Percentiles rank a stretch among this genome's conserved stretches.
Evolutionary conservation across 2,113 vertebrate genomes (phyloP).

Genomic region (Brachyhypopomus occidentalis): DNA sequence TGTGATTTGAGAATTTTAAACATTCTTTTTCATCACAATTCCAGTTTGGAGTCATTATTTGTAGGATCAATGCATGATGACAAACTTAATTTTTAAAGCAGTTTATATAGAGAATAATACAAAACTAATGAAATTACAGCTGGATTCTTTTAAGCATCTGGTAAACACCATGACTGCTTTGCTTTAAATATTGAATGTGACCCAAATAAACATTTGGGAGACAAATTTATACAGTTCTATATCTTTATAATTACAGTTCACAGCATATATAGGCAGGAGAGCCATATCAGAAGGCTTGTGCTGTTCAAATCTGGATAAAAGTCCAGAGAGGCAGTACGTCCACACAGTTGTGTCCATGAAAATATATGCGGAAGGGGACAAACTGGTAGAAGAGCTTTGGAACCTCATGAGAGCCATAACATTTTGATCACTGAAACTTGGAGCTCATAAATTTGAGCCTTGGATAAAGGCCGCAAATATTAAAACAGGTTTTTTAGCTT

Average conservation of each 20-base stretch:
- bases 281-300: conserved; percentile 8
- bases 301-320: neutral
- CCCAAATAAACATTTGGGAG: conserved; percentile 4
- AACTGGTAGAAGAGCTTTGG: neutral
- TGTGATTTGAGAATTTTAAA: too few relatives aligned
- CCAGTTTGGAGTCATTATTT: too few relatives aligned
- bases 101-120: conserved; percentile 28
- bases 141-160: conserved; percentile 12
- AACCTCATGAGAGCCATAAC: neutral
- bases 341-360: conserved; percentile 8
- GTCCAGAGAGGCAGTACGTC: neutral
- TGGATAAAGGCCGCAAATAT: neutral
- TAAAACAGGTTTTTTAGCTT: neutral
- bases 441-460: neutral
- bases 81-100: neutral
- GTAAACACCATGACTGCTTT: neutral
- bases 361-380: neutral
- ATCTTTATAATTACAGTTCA: conserved; percentile 17
- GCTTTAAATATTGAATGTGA: neutral
- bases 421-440: neutral
- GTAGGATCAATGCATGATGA: too few relatives aligned
- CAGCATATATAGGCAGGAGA: conserved; percentile 20
- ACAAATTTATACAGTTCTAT: conserved; percentile 40
- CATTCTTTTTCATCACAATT: too few relatives aligned
- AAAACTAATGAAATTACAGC: conserved; percentile 33